A percentile compares a stretch with the other conserved stretches of the same genome.
Conservation (phyloP, 37 sponge, comb jelly and placozoan genomes). For the Chondrilla cf. caribensis region DNA sequence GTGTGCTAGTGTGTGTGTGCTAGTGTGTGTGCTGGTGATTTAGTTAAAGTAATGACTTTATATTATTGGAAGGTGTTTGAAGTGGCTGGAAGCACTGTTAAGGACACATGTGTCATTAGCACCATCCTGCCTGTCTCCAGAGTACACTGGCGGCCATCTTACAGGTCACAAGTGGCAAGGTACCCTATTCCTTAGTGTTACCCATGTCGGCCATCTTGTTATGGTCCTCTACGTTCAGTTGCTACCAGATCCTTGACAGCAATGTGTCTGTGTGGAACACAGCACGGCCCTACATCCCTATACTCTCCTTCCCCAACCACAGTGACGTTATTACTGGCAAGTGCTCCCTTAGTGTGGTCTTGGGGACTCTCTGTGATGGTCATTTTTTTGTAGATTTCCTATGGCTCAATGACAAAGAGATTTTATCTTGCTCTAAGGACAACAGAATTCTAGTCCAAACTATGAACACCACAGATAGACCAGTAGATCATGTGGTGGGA, state of each 20-base stretch:
- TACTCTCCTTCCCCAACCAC: conserved; percentile 69
- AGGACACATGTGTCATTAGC: neutral
- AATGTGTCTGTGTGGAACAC: conserved; percentile 67
- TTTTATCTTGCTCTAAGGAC: conserved; percentile 78
- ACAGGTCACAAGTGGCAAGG: neutral
- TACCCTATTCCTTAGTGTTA: too few relatives aligned
- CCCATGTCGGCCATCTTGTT: neutral
- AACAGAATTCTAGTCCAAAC: conserved; percentile 46
- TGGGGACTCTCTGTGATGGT: neutral
- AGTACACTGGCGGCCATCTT: neutral
- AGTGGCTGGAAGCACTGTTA: neutral
- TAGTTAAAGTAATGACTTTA: neutral
- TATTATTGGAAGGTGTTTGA: neutral
- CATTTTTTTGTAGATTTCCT: conserved; percentile 56
- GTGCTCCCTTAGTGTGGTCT: neutral
- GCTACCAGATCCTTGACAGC: conserved; percentile 17
- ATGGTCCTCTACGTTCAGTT: neutral
- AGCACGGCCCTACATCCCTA: conserved; percentile 67
- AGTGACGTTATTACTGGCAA: conserved; percentile 79
- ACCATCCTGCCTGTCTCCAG: conserved; percentile 10
- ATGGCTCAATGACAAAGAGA: conserved; percentile 66
- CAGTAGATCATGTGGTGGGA: too few relatives aligned
- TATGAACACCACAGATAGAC: neutral
- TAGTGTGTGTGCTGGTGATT: too few relatives aligned
- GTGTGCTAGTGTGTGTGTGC: too few relatives aligned